Base-by-base conservation (phyloP, 1,140 invertebrate genomes). In the Drosophila bifasciata region DNA sequence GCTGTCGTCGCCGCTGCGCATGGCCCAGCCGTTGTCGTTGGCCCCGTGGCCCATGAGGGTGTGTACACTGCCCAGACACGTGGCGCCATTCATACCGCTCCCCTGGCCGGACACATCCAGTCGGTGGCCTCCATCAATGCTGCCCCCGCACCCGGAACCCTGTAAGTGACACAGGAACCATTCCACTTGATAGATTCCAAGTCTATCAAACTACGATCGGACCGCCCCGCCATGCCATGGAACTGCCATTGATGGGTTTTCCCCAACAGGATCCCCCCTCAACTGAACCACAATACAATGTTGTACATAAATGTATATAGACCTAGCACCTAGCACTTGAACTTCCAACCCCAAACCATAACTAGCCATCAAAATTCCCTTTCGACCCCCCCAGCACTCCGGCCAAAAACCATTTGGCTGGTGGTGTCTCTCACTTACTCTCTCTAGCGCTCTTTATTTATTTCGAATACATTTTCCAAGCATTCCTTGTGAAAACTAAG, bases 11-110 rank as follows among this genome's bases (percentile, higher is more conserved):
- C 66, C 13, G 63, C 62, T 15, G 66, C 50, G 2, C 72, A 68
- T 59, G 78, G 62, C 21, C 78, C 86, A 8, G 48, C 74, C 4
- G 76, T 89, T 21, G 80, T 84, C 6, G 79, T 88, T 11, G 88
- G 68, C 15, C 79, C 84, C 0, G 83, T 88, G 40, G 88, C 74
- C 50, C 83, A 78, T 63, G 85, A 80, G 49, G 85, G 84, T 6
- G 76, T 81, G 49, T 93, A 93, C 57, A 92, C 93, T 19, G 93
- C 93, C 55, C 92, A 93, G 59, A 93, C 92, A 48, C 92, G 92
- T 55, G 93, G 93, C 39, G 92, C 93, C 25, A 71, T 93, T 1
- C 93, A 93, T 68, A 90, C 91, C 7, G 93, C 93, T 62, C 92
- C 92, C 16, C 86, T 93, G 61, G 90, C 92, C 23, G 92, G 92